These are phyloP conservation scores for Pseudochirops corinnae DNA, from an alignment of 2,797 vertebrate species.

Conservation along the genomic window DNA sequence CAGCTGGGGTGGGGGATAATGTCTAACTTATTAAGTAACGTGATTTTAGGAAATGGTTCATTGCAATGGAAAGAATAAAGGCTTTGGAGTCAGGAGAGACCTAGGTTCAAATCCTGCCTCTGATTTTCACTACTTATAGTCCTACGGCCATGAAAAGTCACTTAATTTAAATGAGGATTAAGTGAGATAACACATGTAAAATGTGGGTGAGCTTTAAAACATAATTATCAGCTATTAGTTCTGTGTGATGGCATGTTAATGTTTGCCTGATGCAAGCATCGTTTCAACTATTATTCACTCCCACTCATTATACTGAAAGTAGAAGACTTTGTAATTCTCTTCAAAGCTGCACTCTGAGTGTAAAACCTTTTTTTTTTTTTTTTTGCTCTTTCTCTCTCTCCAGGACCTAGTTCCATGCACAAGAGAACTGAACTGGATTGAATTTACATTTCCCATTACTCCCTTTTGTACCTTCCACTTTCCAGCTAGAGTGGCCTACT, in stretches of 20 bases:
- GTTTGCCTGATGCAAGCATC: neutral
- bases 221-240: neutral
- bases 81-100: neutral
- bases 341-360: neutral
- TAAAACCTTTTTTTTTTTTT: neutral
- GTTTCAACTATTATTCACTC: neutral
- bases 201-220: neutral
- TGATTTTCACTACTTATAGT: neutral
- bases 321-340: neutral
- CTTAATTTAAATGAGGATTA: neutral
- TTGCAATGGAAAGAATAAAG: neutral
- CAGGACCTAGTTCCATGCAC: neutral
- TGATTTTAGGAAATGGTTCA: neutral
- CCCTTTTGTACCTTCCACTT: neutral
- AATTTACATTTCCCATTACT: neutral
- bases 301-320: neutral
- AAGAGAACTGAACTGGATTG: neutral
- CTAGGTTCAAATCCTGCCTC: neutral
- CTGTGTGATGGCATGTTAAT: neutral
- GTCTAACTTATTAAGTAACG: neutral
- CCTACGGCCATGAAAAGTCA: neutral
- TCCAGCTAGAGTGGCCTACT: fast-evolving
- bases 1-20: neutral
- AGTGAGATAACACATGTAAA: neutral
- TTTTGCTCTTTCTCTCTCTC: neutral